A percentile compares a stretch with the other conserved stretches of the same genome.
These are phyloP conservation scores for Pedicia rivosa DNA, from an alignment of 2,888 invertebrate species.

Conservation along the genomic window DNA sequence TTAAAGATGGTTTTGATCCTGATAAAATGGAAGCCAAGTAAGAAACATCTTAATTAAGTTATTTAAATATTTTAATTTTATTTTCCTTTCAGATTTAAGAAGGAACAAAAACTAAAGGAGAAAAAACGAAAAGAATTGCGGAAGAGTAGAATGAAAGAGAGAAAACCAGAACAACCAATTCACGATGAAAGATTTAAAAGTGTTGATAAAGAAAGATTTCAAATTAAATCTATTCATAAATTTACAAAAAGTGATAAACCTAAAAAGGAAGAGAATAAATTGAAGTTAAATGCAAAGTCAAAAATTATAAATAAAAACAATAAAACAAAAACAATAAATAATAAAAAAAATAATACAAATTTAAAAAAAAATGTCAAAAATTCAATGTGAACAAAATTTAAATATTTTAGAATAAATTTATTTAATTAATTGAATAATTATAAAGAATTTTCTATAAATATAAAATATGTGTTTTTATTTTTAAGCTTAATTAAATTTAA, in stretches of 20 bases:
- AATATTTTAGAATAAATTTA: too few species aligned
- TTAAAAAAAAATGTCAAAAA: too few species aligned
- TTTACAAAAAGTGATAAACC: not conserved
- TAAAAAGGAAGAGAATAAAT: conserved; percentile 1
- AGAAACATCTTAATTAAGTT: conserved; percentile 10
- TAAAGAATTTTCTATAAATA: too few species aligned
- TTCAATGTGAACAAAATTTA: too few species aligned
- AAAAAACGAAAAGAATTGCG: too few species aligned
- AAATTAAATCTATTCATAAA: too few species aligned
- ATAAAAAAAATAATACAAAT: not conserved
- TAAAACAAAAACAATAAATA: too few species aligned
- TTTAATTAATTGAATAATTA: too few species aligned
- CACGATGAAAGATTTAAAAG: conserved; percentile 26
- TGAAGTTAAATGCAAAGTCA: conserved; percentile 2
- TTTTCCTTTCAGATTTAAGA: conserved; percentile 14
- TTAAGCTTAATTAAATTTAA: too few species aligned
- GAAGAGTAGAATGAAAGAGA: not conserved
- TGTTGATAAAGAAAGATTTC: conserved; percentile 18
- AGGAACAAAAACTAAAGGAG: conserved; percentile 22
- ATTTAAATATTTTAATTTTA: conserved; percentile 10
- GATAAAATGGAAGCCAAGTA: conserved; percentile 54
- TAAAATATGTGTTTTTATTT: too few species aligned
- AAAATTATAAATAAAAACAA: conserved; percentile 2
- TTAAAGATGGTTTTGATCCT: conserved; percentile 70
- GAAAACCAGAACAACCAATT: conserved; percentile 15